Evolutionary conservation across 2,797 vertebrate genomes (phyloP).

Genomic region (Podargus strigoides): DNA sequence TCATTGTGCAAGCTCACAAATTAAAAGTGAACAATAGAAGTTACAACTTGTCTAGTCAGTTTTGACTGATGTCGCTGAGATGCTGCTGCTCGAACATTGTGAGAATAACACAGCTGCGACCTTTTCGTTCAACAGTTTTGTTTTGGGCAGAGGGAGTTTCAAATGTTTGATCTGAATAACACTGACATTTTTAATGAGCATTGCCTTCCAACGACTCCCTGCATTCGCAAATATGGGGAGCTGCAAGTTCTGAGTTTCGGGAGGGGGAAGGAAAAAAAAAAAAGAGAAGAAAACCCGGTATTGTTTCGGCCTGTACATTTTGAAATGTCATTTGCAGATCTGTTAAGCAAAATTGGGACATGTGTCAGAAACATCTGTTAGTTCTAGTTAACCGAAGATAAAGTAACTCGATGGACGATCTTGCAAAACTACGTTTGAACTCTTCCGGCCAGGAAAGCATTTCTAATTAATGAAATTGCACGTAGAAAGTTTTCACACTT

Average conservation of each 20-base stretch:
- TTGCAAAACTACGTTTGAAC: slow-evolving; percentile 51
- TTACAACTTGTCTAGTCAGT: slow-evolving; percentile 50
- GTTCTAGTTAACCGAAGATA: slow-evolving; percentile 66
- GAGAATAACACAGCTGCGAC: slow-evolving; percentile 70
- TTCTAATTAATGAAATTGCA: slow-evolving; percentile 70
- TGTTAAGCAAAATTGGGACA: slow-evolving; percentile 65
- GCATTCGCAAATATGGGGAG: slow-evolving; percentile 20
- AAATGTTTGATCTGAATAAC: slow-evolving; percentile 64
- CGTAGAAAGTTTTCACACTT: slow-evolving; percentile 73
- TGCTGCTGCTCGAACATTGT: slow-evolving; percentile 29
- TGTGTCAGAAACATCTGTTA: slow-evolving; percentile 72
- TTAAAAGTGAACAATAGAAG: slow-evolving; percentile 52
- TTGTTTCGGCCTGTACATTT: slow-evolving; percentile 60
- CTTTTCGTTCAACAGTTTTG: slow-evolving; percentile 60
- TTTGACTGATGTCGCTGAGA: slow-evolving; percentile 53
- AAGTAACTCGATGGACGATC: slow-evolving; percentile 31
- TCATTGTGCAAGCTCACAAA: slow-evolving; percentile 54
- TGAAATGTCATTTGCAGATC: slow-evolving; percentile 70
- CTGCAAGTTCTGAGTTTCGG: slow-evolving; percentile 1
- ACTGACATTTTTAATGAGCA: slow-evolving; percentile 61
- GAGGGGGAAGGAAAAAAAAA: not conserved
- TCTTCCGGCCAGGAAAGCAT: slow-evolving; percentile 61
- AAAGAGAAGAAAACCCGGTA: not conserved
- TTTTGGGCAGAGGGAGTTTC: slow-evolving; percentile 54
- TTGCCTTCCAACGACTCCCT: slow-evolving; percentile 35